phyloP scores from a whole-genome alignment of 2,113 vertebrate genomes.

The Cyanoramphus novaezelandiae region DNA sequence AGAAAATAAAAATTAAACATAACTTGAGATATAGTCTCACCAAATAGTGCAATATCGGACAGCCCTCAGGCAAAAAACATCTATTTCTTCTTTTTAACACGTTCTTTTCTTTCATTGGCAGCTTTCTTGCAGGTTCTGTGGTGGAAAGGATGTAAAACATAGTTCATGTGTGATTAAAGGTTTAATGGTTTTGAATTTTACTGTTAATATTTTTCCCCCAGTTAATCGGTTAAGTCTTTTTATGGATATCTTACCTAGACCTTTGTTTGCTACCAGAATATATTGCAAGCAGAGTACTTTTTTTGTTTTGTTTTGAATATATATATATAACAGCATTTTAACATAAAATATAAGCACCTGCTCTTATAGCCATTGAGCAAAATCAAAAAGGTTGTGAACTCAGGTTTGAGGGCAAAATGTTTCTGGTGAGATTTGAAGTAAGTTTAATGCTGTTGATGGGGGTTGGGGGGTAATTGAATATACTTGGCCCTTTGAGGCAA shows the following conservation, averaged over 20 bases:
- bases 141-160: neutral
- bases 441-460: neutral
- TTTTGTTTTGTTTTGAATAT: neutral
- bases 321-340: neutral
- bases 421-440: neutral
- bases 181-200: neutral
- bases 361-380: neutral
- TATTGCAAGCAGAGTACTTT: neutral
- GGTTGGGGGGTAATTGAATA: neutral
- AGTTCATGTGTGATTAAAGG: neutral
- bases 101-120: neutral
- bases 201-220: neutral
- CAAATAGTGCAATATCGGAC: neutral
- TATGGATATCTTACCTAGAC: neutral
- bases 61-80: neutral
- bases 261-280: neutral
- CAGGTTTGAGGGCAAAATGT: neutral
- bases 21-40: neutral
- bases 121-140: neutral
- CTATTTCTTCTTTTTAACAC: neutral
- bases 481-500: neutral
- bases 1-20: neutral
- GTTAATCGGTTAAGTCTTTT: neutral
- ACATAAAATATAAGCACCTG: neutral
- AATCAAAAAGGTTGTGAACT: neutral